Evolutionary conservation across 1,140 invertebrate species (phyloP), one percentile per base, ranked within the genome.

Genomic region (Bombus ignitus): DNA sequence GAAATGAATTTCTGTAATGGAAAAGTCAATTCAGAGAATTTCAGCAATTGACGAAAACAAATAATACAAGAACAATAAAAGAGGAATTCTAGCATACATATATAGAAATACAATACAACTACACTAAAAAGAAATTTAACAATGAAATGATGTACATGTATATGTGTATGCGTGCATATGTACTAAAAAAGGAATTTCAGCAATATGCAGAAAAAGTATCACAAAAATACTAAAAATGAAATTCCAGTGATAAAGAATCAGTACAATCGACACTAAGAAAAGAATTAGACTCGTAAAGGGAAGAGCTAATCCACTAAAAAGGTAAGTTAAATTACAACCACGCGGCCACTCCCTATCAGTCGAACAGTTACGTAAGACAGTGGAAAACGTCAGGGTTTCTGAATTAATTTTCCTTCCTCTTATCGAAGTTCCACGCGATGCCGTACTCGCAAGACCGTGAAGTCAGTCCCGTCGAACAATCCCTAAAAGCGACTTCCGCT

Each of bases 401-500:
- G 42, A 47, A 74, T 53, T 74, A 74, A 74, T 74, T 74, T 53
- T n/a, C 37, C 1, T 37, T 42, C 5, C 32, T 37, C n/a, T 75
- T 44, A 75, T 75, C 73, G 42, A 44, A 22, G 44, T 53, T 74
- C 42, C 15, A 32, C 42, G n/a, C 35, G 35, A 39, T 35, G 13
- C 25, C 12, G 10, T 13, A 25, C 4, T 42, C 53, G 53, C 13
- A 35, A 42, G 70, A 70, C 65, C 62, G 78, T 44, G 35, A 81
- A 81, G 53, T 75, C 53, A 39, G 70, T 18, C 39, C 32, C n/a
- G 22, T 32, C 71, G 70, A 62, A 62, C 80, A 82, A 75, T 74
- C 44, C 37, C 73, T 39, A 77, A 83, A 78, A 77, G 32, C 74
- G 81, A 77, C 59, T 70, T 78, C 35, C 42, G 83, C 42, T 57